These are phyloP conservation scores for Patella ulyssiponensis DNA, from an alignment of 2,888 invertebrate species.

Conservation along the genomic window DNA sequence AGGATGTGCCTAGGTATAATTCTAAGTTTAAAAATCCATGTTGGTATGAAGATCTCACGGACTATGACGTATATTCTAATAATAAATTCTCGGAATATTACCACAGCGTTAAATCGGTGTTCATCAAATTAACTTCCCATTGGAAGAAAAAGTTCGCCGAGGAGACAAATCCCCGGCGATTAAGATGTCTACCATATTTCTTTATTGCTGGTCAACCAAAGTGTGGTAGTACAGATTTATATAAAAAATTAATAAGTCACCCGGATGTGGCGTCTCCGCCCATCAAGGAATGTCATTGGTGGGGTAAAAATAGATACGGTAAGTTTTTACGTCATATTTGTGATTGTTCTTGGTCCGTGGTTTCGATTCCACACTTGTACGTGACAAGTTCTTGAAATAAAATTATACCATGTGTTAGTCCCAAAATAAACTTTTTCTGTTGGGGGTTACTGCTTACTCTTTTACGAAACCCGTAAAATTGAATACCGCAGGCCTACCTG, in stretches of 20 bases:
- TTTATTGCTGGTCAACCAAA: slow-evolving; percentile 72
- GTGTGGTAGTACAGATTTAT: slow-evolving; percentile 63
- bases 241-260: slow-evolving; percentile 53
- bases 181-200: slow-evolving; percentile 88
- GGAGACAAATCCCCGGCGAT: slow-evolving; percentile 41
- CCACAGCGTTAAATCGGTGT: slow-evolving; percentile 29
- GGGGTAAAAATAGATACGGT: slow-evolving; percentile 60
- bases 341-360: background rate
- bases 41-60: slow-evolving; percentile 51
- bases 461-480: background rate
- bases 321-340: slow-evolving; percentile 1
- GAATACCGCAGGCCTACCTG: background rate
- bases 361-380: too few relatives aligned
- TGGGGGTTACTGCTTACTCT: background rate
- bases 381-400: too few relatives aligned
- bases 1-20: slow-evolving; percentile 50
- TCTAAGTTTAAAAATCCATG: slow-evolving; percentile 58
- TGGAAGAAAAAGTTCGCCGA: slow-evolving; percentile 22
- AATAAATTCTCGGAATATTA: slow-evolving; percentile 49
- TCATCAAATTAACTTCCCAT: slow-evolving; percentile 21
- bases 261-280: slow-evolving; percentile 56
- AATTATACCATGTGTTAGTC: too few relatives aligned
- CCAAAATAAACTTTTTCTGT: background rate
- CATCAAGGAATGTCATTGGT: slow-evolving; percentile 65
- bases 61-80: slow-evolving; percentile 46